These are phyloP conservation scores for Eupeodes luniger DNA, from an alignment of 2,888 invertebrate genomes.

Conservation along the genomic window DNA sequence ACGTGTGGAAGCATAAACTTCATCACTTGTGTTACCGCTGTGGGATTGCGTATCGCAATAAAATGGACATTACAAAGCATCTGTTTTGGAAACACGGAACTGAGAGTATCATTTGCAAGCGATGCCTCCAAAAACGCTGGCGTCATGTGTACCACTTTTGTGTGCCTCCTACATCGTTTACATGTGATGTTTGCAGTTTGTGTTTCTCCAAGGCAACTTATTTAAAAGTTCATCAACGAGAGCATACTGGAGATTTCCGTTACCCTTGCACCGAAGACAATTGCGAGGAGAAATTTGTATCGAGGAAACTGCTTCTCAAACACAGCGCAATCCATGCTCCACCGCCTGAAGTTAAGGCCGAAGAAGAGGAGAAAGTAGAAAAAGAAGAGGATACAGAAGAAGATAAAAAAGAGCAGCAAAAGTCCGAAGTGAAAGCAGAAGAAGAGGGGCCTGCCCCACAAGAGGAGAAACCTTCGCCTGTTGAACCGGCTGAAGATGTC, in stretches of 20 bases:
- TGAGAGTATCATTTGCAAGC: constrained; percentile 93
- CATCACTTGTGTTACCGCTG: constrained; percentile 95
- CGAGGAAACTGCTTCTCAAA: constrained; percentile 90
- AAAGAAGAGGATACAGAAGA: constrained; percentile 37
- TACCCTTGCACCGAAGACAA: constrained; percentile 89
- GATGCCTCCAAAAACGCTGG: constrained; percentile 95
- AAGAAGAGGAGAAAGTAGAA: constrained; percentile 42
- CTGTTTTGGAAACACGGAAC: constrained; percentile 97
- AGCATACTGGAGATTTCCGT: constrained; percentile 90
- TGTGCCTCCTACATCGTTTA: constrained; percentile 90
- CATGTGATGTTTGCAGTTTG: constrained; percentile 92
- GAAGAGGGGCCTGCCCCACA: constrained; percentile 41
- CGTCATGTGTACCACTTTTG: constrained; percentile 96
- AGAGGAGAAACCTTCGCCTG: constrained; percentile 17
- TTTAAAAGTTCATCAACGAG: constrained; percentile 92
- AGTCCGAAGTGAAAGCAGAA: constrained; percentile 17
- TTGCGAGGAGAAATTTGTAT: constrained; percentile 92
- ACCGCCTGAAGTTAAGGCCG: constrained; percentile 41
- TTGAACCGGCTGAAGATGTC: constrained; percentile 30
- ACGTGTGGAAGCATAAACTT: constrained; percentile 95
- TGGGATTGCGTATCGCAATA: constrained; percentile 94
- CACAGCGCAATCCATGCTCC: constrained; percentile 87
- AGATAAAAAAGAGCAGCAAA: constrained; percentile 21
- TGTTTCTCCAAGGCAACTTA: constrained; percentile 91
- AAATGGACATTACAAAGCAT: constrained; percentile 94